A percentile compares a stretch with the other conserved stretches of the same genome.
phyloP scores from a whole-genome alignment of 2,888 invertebrate genomes.

The Heteromurus nitidus region DNA sequence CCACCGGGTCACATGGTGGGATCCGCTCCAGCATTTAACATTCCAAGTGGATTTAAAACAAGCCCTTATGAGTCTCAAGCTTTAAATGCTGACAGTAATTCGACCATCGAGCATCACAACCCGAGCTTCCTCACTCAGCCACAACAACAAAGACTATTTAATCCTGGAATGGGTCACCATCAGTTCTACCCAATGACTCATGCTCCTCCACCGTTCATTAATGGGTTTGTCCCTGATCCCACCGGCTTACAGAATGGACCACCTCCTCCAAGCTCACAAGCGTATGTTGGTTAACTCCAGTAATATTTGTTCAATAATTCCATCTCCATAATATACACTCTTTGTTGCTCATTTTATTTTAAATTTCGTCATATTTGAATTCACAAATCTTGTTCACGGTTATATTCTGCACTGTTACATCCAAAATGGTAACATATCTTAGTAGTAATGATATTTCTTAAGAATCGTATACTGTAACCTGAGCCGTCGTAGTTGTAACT shows the following conservation, averaged over 20 bases:
- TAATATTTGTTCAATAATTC: background rate
- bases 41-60: conserved; percentile 60
- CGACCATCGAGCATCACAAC: conserved; percentile 48
- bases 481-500: conserved; percentile 31
- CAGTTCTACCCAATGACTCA: conserved; percentile 58
- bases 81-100: conserved; percentile 62
- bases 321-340: background rate
- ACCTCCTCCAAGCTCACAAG: conserved; percentile 57
- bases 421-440: conserved; percentile 47
- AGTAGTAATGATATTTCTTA: background rate
- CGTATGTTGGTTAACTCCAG: conserved; percentile 55
- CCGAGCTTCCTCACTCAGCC: conserved; percentile 39
- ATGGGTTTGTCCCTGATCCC: conserved; percentile 67
- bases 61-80: conserved; percentile 52
- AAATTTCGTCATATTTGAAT: no score
- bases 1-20: conserved; percentile 56
- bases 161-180: conserved; percentile 36
- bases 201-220: conserved; percentile 65
- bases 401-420: background rate
- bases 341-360: conserved; percentile 16
- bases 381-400: conserved; percentile 9
- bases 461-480: conserved; percentile 19
- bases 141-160: conserved; percentile 52
- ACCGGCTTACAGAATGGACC: conserved; percentile 45
- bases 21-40: conserved; percentile 60